These are phyloP conservation scores for Thereva unica DNA, from an alignment of 2,888 invertebrate genomes.

Conservation along the genomic window DNA sequence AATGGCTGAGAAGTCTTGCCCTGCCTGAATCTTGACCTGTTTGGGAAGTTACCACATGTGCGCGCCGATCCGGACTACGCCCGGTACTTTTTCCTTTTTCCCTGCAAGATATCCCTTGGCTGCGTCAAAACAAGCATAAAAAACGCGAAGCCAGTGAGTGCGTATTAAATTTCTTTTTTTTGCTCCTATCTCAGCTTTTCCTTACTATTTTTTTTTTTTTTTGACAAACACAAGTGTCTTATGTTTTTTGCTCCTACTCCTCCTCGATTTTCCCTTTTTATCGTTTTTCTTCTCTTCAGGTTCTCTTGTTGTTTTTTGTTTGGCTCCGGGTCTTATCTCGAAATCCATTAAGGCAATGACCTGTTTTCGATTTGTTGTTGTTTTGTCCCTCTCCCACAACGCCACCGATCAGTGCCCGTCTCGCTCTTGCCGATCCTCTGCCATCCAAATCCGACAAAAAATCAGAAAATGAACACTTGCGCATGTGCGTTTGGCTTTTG, in stretches of 20 bases:
- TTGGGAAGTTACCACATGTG: constrained; percentile 6
- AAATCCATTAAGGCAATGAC: constrained; percentile 47
- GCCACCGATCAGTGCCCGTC: constrained; percentile 39
- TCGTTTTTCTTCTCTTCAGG: constrained; percentile 49
- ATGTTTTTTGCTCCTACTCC: constrained; percentile 33
- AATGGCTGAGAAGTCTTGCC: constrained; percentile 19
- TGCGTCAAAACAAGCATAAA: constrained; percentile 15
- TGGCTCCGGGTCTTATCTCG: constrained; percentile 37
- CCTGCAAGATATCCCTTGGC: neutral
- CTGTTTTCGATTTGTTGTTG: constrained; percentile 48
- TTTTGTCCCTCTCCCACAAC: constrained; percentile 43
- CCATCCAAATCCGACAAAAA: constrained; percentile 37
- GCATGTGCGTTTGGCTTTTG: constrained; percentile 41
- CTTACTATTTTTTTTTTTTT: constrained; percentile 25
- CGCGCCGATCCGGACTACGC: neutral
- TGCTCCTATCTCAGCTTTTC: constrained; percentile 25
- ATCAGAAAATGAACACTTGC: constrained; percentile 43
- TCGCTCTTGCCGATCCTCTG: constrained; percentile 29
- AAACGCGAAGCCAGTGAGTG: constrained; percentile 26
- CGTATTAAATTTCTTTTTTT: constrained; percentile 34
- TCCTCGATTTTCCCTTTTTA: constrained; percentile 42
- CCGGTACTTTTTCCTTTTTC: neutral
- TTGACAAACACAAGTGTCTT: constrained; percentile 42
- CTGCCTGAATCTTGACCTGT: constrained; percentile 32
- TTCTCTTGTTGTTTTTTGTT: constrained; percentile 52